Base-by-base conservation (phyloP, 1,140 invertebrate genomes). In the Chelonus insularis region DNA sequence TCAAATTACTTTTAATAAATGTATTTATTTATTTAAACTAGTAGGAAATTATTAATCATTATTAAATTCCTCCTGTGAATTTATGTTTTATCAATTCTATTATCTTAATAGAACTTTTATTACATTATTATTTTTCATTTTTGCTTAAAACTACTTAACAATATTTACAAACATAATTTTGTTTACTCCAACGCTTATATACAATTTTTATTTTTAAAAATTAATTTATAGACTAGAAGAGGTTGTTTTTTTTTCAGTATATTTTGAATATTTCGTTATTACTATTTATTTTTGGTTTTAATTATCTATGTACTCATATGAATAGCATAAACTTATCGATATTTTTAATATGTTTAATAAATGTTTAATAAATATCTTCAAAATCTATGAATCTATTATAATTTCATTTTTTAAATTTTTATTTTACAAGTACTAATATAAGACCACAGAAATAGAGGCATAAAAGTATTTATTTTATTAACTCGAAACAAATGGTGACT, bases 61-160 rank as follows among this genome's bases (percentile, higher is more conserved):
- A 56, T 56, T 56, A 56, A 56, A 56, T 56, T 37, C 21, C 25
- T 37, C 52, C 21, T 57, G 18, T 45, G 37, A 39, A 12, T 8
- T 45, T 45, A 16, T 4, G 29, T 56, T 43, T 43, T 57, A 47
- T 56, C 18, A 37, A 8, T 43, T 62, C 47, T 14, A 59, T 60
- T 50, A 50, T 57, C 45, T 57, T 57, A 64, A 60, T 64, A 55
- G 58, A 67, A 57, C 62, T 34, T 64, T 63, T 64, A 67, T 63
- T 67, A 67, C 60, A 58, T 58, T 61, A 45, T 61, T 47, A 56
- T 47, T 62, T 54, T 61, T 54, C 57, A 60, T 16, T 57, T 47
- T 60, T 51, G 62, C 59, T 67, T 64, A 67, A 64, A 67, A 67
- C 65, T 67, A 67, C 65, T 60, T 67, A 67, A 67, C 65, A 67